Evolutionary conservation across 2,888 invertebrate species (phyloP).

Genomic region (Pterostichus niger): DNA sequence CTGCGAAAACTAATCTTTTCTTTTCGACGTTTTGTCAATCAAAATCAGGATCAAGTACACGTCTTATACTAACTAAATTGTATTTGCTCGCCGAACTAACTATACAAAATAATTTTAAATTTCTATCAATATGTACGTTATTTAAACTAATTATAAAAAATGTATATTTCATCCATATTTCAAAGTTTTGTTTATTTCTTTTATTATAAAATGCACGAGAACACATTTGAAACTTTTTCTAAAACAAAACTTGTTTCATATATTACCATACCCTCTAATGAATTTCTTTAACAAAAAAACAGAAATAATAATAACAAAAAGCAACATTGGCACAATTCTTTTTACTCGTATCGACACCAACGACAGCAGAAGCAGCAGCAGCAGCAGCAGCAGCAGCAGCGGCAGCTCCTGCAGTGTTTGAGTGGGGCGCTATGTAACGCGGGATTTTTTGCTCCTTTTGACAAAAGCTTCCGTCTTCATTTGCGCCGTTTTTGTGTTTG

Average conservation of each 20-base stretch:
- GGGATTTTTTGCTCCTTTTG: conserved; percentile 41
- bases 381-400: too few species aligned
- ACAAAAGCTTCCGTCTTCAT: conserved; percentile 50
- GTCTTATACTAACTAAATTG: too few species aligned
- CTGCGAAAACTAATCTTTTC: too few species aligned
- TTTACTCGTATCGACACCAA: conserved; percentile 31
- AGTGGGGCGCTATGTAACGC: conserved; percentile 16
- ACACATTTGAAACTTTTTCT: conserved; percentile 9
- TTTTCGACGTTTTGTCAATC: too few species aligned
- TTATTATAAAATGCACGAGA: conserved; percentile 31
- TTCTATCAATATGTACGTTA: too few species aligned
- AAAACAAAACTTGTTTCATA: conserved; percentile 29
- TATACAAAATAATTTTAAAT: too few species aligned
- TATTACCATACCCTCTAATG: conserved; percentile 22
- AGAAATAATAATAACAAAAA: conserved; percentile 39
- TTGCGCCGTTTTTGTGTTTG: conserved; percentile 40
- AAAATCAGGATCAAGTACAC: too few species aligned
- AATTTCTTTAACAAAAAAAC: conserved; percentile 36
- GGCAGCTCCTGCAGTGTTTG: not conserved
- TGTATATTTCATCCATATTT: not conserved
- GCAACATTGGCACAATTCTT: conserved; percentile 46
- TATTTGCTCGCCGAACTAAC: too few species aligned
- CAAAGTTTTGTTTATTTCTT: not conserved
- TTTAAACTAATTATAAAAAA: too few species aligned
- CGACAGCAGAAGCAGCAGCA: not conserved